phyloP scores from a whole-genome alignment of 2,888 invertebrate species.

The Rhagium mordax region DNA sequence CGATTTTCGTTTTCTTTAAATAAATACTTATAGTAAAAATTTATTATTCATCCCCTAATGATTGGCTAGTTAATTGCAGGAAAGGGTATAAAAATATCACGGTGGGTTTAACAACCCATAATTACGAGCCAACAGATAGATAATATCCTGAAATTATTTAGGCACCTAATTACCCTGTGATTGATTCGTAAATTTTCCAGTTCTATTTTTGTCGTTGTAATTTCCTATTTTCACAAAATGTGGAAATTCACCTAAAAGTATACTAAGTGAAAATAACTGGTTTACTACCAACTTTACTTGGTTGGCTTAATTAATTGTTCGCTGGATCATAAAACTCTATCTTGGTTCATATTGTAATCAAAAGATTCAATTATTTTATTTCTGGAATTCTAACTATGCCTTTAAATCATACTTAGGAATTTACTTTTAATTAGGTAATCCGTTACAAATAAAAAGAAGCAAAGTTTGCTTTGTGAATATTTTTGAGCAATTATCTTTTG shows the following conservation, averaged over 20 bases:
- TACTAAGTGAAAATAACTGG: not conserved
- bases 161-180: slow-evolving; percentile 49
- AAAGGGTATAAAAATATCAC: not conserved
- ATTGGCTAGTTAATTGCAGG: not conserved
- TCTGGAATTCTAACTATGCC: not conserved
- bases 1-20: no score
- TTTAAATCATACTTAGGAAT: not conserved
- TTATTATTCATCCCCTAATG: not conserved
- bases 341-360: not conserved
- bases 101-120: not conserved
- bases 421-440: not conserved
- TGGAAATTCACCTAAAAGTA: not conserved
- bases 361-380: not conserved
- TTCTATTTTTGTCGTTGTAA: slow-evolving; percentile 42
- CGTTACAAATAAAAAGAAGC: not conserved
- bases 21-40: not conserved
- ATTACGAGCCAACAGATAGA: not conserved
- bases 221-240: not conserved
- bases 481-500: not conserved
- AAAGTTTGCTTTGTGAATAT: not conserved
- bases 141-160: not conserved
- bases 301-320: not conserved
- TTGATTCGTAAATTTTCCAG: slow-evolving; percentile 54
- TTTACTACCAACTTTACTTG: not conserved
- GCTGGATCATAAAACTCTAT: not conserved